Conservation (phyloP, 2,797 vertebrate genomes). For the Loris lydekkerianus region DNA sequence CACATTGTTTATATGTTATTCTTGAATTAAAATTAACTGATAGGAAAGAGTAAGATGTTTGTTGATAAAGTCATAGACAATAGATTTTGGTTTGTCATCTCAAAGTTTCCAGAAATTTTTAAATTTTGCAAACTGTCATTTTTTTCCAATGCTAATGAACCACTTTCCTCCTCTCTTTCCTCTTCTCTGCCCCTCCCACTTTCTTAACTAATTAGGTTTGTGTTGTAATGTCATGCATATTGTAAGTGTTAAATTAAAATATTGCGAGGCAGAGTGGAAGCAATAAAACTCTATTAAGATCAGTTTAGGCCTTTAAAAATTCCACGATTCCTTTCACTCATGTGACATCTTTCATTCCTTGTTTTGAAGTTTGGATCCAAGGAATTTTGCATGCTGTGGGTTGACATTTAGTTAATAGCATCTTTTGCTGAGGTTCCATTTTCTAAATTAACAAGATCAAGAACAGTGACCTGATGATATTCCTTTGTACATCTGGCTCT, state of each 20-base stretch:
- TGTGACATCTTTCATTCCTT: slow-evolving; percentile 74
- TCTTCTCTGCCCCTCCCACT: slow-evolving; percentile 34
- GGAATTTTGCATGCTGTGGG: slow-evolving; percentile 77
- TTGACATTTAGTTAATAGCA: slow-evolving; percentile 82
- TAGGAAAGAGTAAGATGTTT: slow-evolving; percentile 32
- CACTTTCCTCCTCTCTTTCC: slow-evolving; percentile 26
- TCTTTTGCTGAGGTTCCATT: slow-evolving; percentile 79
- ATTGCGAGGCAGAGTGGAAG: slow-evolving; percentile 76
- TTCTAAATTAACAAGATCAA: slow-evolving; percentile 85
- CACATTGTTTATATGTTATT: neutral
- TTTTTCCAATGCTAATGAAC: slow-evolving; percentile 44
- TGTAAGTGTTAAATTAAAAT: slow-evolving; percentile 81
- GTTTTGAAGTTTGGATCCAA: slow-evolving; percentile 76
- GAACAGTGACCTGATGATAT: slow-evolving; percentile 82
- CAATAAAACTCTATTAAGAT: slow-evolving; percentile 81
- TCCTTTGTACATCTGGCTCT: slow-evolving; percentile 79
- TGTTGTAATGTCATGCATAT: slow-evolving; percentile 60
- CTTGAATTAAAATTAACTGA: slow-evolving; percentile 52
- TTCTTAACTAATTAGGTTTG: slow-evolving; percentile 70
- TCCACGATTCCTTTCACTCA: slow-evolving; percentile 71
- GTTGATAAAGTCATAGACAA: slow-evolving; percentile 57
- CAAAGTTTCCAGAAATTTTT: slow-evolving; percentile 38
- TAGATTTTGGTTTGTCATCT: slow-evolving; percentile 56
- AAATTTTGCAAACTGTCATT: slow-evolving; percentile 57
- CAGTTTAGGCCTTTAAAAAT: slow-evolving; percentile 74